These are phyloP conservation scores for Rhinoderma darwinii DNA, from an alignment of 2,113 vertebrate species.

Conservation along the genomic window DNA sequence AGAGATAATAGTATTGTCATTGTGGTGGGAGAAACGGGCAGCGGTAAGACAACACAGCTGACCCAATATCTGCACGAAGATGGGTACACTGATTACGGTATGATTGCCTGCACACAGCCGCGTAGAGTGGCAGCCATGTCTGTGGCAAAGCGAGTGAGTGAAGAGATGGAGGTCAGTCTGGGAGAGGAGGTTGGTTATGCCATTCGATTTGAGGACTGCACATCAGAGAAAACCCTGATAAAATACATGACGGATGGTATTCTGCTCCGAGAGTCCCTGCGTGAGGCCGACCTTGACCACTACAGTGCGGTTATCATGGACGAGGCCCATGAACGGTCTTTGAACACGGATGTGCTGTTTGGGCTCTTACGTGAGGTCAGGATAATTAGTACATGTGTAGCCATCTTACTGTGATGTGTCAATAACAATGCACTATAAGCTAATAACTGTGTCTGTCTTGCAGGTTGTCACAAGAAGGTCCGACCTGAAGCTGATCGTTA, in stretches of 20 bases:
- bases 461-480: conserved; percentile 95
- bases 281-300: conserved; percentile 95
- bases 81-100: conserved; percentile 94
- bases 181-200: conserved; percentile 98
- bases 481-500: conserved; percentile 96
- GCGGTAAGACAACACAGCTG: conserved; percentile 97
- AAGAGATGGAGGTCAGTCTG: conserved; percentile 89
- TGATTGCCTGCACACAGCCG: conserved; percentile 97
- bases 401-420: neutral
- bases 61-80: conserved; percentile 97
- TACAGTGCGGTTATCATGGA: conserved; percentile 99
- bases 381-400: neutral
- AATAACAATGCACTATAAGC: neutral
- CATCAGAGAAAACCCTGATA: conserved; percentile 92
- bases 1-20: conserved; percentile 99
- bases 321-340: conserved; percentile 93
- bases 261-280: conserved; percentile 93
- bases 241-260: conserved; percentile 99
- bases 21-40: conserved; percentile 96
- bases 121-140: conserved; percentile 97
- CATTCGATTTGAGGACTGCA: conserved; percentile 98
- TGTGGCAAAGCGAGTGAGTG: conserved; percentile 96
- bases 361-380: conserved; percentile 93
- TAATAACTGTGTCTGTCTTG: neutral
- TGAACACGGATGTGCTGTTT: conserved; percentile 97